These are phyloP conservation scores for Pygocentrus nattereri DNA, from an alignment of 2,797 vertebrate species.

Conservation along the genomic window DNA sequence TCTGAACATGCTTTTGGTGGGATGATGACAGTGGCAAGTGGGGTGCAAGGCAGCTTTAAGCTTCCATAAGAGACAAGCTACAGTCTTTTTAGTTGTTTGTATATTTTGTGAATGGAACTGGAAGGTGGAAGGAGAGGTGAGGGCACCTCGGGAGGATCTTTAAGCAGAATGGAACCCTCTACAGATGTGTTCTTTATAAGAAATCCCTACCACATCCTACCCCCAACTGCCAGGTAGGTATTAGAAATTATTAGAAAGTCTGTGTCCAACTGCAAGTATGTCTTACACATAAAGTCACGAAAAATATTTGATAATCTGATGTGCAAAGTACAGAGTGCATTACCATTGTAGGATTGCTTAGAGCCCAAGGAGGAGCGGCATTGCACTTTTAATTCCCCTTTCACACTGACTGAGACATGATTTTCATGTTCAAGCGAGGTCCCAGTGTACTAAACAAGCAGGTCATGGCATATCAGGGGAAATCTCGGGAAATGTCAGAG, in stretches of 20 bases:
- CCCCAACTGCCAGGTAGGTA: neutral
- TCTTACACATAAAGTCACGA: no score
- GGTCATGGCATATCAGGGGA: constrained; percentile 10
- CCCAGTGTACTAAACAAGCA: constrained; percentile 6
- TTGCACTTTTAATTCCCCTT: neutral
- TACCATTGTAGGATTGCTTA: neutral
- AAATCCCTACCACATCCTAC: no score
- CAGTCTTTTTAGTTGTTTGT: no score
- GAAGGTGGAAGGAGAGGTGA: no score
- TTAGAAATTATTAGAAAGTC: neutral
- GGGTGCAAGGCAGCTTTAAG: no score
- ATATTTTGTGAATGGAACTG: no score
- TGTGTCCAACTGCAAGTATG: neutral
- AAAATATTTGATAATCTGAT: neutral
- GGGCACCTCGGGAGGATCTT: no score
- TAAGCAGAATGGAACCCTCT: no score
- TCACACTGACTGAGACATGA: constrained; percentile 1
- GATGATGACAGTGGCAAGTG: no score
- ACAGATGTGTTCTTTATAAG: no score
- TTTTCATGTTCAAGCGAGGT: constrained; percentile 14
- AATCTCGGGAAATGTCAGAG: constrained; percentile 17
- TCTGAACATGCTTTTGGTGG: no score
- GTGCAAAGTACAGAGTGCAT: neutral
- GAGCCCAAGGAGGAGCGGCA: neutral
- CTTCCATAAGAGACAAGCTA: no score